Percentiles rank a stretch among this genome's conserved stretches.
Conservation (phyloP, 2,888 invertebrate genomes). For the Spodoptera picta region DNA sequence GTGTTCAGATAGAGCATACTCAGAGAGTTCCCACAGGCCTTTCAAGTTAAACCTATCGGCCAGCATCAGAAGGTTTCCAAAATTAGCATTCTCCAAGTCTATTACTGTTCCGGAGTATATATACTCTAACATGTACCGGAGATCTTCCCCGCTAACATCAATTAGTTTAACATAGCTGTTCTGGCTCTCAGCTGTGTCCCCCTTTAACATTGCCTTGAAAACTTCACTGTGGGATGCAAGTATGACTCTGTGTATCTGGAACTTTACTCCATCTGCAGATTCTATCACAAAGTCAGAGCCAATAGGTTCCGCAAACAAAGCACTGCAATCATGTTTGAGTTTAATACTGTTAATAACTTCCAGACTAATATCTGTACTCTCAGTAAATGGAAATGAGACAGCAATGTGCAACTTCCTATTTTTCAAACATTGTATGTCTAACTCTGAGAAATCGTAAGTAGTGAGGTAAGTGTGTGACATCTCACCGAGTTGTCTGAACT, state of each 20-base stretch:
- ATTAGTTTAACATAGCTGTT: slow-evolving; percentile 76
- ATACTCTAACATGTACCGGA: slow-evolving; percentile 74
- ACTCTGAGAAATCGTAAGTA: slow-evolving; percentile 74
- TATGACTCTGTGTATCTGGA: slow-evolving; percentile 76
- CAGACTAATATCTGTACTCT: slow-evolving; percentile 51
- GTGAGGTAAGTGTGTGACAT: slow-evolving; percentile 61
- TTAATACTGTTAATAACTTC: slow-evolving; percentile 64
- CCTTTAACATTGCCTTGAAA: slow-evolving; percentile 83
- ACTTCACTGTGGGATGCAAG: slow-evolving; percentile 79
- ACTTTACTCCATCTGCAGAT: slow-evolving; percentile 76
- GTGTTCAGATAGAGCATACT: slow-evolving; percentile 71
- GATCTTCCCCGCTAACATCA: slow-evolving; percentile 76
- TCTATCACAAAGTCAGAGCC: slow-evolving; percentile 80
- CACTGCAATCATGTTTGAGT: slow-evolving; percentile 71
- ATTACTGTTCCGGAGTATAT: slow-evolving; percentile 79
- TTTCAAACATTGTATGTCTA: slow-evolving; percentile 75
- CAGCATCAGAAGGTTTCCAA: slow-evolving; percentile 73
- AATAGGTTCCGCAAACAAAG: slow-evolving; percentile 73
- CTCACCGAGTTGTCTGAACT: slow-evolving; percentile 59
- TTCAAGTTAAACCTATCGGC: slow-evolving; percentile 78
- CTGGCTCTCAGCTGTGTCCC: slow-evolving; percentile 80
- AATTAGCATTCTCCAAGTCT: slow-evolving; percentile 71
- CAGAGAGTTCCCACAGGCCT: slow-evolving; percentile 73
- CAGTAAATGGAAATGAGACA: slow-evolving; percentile 60
- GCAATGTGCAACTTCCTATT: slow-evolving; percentile 73